Evolutionary conservation across 2,113 vertebrate genomes (phyloP), one percentile per base, ranked within the genome.

Genomic region (Cheirogaleus medius): DNA sequence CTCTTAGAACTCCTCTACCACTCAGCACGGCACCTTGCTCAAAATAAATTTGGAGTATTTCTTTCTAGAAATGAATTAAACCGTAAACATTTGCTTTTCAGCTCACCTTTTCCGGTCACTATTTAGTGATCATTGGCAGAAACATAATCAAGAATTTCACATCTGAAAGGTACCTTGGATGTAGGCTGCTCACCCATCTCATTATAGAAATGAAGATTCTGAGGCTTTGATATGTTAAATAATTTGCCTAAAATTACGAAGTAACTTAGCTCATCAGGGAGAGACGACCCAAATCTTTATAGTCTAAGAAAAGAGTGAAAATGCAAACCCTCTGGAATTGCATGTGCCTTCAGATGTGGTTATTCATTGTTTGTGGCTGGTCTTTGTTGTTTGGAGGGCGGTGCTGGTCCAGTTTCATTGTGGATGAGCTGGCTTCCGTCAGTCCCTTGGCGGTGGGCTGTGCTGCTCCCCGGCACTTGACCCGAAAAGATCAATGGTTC

Each of bases 381-480:
- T 39, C 60, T 87, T 18, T 54, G 34, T 42, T n/a, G 14, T 29
- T 73, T 52, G 3, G 49, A 58, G 60, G 68, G 52, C 6, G 18
- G 18, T 3, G 7, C 44, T 39, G 44, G 17, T 42, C 8, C 8
- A 1, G 42, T 49, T 77, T 39, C 15, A 0, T 5, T 4, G 21
- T 1, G 0, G 34, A 5, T 1, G 14, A 7, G 11, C 1, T 25
- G 12, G 42, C 54, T 21, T n/a, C 2, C 8, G 1, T 8, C 15
- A 3, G 21, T 32, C 52, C 18, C n/a, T 37, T 3, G 15, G 2
- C 10, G 42, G 13, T 3, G n/a, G 27, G 6, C 0, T 4, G 2
- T 29, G 4, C 2, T 12, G 12, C 63, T 93, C 21, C 21, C 29
- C 6, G 20, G 32, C 9, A 13, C 18, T 10, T 20, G 47, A 27